These are phyloP conservation scores for Drosophila merina DNA, from an alignment of 2,888 invertebrate species.

Conservation along the genomic window DNA sequence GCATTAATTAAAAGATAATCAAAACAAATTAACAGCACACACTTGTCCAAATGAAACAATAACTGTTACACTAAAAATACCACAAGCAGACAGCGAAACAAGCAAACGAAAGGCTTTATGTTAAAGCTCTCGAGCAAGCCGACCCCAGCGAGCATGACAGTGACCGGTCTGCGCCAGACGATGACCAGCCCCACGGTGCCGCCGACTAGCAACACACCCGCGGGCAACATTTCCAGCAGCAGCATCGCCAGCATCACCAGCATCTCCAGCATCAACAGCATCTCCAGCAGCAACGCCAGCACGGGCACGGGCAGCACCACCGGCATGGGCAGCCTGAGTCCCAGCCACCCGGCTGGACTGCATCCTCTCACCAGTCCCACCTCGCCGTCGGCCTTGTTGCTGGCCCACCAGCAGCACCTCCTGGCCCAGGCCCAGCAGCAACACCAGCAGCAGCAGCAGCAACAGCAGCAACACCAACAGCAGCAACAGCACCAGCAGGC, in stretches of 20 bases:
- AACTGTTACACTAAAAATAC: conserved; percentile 24
- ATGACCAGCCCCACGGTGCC: conserved; percentile 87
- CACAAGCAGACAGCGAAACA: conserved; percentile 13
- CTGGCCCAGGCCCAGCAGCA: conserved; percentile 59
- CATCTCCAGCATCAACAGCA: conserved; percentile 31
- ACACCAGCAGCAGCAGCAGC: conserved; percentile 68
- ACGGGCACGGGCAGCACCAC: conserved; percentile 46
- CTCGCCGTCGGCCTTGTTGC: conserved; percentile 78
- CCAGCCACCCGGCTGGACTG: conserved; percentile 40
- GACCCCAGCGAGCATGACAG: conserved; percentile 84
- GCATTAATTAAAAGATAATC: conserved; percentile 80
- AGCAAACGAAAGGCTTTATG: conserved; percentile 73
- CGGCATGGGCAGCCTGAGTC: conserved; percentile 46
- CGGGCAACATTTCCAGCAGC: conserved; percentile 53
- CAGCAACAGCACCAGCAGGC: conserved; percentile 65
- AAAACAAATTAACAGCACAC: conserved; percentile 77
- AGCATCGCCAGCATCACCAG: conserved; percentile 32
- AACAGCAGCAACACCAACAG: conserved; percentile 63
- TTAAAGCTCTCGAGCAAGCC: conserved; percentile 82
- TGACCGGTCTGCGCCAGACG: conserved; percentile 87
- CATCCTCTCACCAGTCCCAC: conserved; percentile 71
- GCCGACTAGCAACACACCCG: conserved; percentile 80
- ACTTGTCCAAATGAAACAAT: conserved; percentile 54
- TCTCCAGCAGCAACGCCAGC: conserved; percentile 38
- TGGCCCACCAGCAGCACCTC: conserved; percentile 78